Percentiles rank a stretch among this genome's conserved stretches.
These are phyloP conservation scores for Motacilla alba DNA, from an alignment of 2,113 vertebrate genomes.

Conservation along the genomic window DNA sequence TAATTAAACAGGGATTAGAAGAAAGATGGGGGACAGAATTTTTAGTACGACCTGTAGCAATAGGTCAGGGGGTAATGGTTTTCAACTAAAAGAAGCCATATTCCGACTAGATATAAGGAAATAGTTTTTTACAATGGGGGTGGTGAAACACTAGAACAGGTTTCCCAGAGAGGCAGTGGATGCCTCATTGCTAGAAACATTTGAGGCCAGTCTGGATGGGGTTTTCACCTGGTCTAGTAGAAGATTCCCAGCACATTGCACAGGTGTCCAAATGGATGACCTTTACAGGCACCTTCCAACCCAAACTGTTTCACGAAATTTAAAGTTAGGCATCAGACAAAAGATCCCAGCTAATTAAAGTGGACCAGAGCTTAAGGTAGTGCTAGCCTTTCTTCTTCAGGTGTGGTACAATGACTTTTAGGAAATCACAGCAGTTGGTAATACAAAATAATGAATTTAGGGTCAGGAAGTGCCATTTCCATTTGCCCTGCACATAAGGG, in stretches of 20 bases:
- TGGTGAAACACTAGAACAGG: not conserved
- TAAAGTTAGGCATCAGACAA: not conserved
- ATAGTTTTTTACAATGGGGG: not conserved
- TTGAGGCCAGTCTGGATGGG: not conserved
- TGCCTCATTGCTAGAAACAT: not conserved
- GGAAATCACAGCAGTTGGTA: not conserved
- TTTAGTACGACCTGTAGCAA: not conserved
- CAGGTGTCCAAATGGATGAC: not conserved
- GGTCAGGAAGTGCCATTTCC: not conserved
- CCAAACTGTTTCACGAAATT: not conserved
- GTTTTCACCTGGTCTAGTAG: not conserved
- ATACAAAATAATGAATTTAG: not conserved
- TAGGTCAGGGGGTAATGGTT: not conserved
- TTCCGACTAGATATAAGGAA: not conserved
- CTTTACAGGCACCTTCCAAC: not conserved
- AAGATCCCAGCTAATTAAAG: not conserved
- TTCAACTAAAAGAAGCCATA: not conserved
- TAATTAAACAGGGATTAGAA: not conserved
- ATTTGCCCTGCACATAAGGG: not conserved
- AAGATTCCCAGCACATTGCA: not conserved
- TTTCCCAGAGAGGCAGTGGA: not conserved
- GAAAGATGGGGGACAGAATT: not conserved
- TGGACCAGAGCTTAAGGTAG: not conserved
- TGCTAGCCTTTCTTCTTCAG: not conserved
- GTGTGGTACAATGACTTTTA: not conserved